phyloP scores from a whole-genome alignment of 1,140 invertebrate genomes.

The Brachionus manjavacas region DNA sequence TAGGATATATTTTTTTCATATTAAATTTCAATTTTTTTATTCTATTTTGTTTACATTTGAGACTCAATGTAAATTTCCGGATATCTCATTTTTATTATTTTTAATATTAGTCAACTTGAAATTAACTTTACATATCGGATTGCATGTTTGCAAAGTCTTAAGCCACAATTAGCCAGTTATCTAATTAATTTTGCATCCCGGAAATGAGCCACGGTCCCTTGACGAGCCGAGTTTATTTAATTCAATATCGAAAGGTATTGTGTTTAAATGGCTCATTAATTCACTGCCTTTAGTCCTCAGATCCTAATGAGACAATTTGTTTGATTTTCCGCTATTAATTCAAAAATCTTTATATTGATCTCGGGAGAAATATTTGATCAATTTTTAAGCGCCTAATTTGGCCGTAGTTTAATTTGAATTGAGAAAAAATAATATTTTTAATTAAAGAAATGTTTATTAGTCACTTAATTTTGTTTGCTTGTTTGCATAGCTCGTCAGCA shows the following conservation, averaged over 20 bases:
- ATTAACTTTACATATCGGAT: background rate
- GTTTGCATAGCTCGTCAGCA: background rate
- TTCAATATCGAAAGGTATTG: background rate
- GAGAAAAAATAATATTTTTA: background rate
- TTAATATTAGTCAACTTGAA: slow-evolving; percentile 2
- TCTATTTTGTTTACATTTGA: slow-evolving; percentile 19
- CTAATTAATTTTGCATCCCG: background rate
- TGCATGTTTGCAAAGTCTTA: background rate
- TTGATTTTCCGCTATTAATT: background rate
- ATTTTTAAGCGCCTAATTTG: background rate
- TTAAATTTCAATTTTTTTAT: slow-evolving; percentile 11
- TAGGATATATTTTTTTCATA: background rate
- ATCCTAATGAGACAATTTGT: background rate
- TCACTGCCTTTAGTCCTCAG: background rate
- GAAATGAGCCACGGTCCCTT: background rate
- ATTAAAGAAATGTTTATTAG: background rate
- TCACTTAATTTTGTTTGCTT: background rate
- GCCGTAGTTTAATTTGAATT: background rate
- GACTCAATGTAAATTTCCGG: slow-evolving; percentile 24
- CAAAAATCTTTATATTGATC: background rate
- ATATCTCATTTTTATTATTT: slow-evolving; percentile 21
- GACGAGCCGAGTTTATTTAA: background rate
- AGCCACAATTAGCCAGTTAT: background rate
- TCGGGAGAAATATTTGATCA: background rate
- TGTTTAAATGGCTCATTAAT: background rate